Conservation (phyloP, 2,888 invertebrate genomes). For the Pterobdella sp. region DNA sequence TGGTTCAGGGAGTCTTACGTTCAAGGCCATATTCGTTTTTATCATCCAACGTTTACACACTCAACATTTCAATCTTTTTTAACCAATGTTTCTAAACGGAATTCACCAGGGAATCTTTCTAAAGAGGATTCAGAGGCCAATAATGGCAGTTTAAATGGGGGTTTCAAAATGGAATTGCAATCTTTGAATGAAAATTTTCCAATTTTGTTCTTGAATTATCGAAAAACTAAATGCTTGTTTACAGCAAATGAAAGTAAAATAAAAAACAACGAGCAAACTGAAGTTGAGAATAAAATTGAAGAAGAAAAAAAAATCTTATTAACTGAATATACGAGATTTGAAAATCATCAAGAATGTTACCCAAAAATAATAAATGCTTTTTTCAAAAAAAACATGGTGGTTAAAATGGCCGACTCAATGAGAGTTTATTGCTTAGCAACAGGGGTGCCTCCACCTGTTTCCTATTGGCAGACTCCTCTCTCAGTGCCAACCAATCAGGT, state of each 20-base stretch:
- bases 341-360: background rate
- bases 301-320: background rate
- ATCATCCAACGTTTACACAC: too few relatives aligned
- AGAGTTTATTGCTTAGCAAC: conserved; percentile 12
- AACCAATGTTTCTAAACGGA: too few relatives aligned
- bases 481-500: background rate
- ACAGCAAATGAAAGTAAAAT: background rate
- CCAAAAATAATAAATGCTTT: background rate
- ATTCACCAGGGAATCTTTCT: background rate
- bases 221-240: background rate
- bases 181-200: background rate
- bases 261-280: background rate
- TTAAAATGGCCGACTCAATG: conserved; percentile 17
- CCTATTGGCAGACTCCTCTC: conserved; percentile 14
- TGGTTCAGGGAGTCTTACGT: conserved; percentile 28
- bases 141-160: background rate
- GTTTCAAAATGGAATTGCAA: background rate
- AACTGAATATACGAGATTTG: background rate
- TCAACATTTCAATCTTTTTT: too few relatives aligned
- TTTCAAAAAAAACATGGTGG: background rate
- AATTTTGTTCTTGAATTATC: background rate
- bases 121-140: background rate
- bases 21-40: background rate
- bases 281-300: background rate
- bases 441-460: background rate